Evolutionary conservation across 2,113 vertebrate species (phyloP).

Genomic region (Pollachius pollachius): DNA sequence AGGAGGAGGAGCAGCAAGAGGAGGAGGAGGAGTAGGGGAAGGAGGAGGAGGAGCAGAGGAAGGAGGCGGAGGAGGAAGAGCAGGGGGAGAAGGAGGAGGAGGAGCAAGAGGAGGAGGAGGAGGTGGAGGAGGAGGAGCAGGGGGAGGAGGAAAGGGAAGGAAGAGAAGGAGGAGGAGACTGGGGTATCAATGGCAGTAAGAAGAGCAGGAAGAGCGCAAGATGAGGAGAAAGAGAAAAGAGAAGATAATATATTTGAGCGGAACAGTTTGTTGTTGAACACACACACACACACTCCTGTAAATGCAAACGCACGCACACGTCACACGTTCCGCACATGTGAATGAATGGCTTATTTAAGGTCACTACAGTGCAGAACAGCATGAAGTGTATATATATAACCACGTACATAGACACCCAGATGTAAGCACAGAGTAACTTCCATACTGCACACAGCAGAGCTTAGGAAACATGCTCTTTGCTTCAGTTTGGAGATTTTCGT

Average conservation of each 20-base stretch:
- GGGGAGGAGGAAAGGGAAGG: background rate
- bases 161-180: background rate
- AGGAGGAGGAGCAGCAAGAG: conserved; percentile 50
- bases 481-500: conserved; percentile 44
- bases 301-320: conserved; percentile 28
- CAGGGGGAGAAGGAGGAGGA: conserved; percentile 44
- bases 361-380: conserved; percentile 21
- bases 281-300: conserved; percentile 40
- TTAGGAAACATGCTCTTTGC: conserved; percentile 40
- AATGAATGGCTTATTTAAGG: conserved; percentile 24
- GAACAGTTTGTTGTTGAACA: conserved; percentile 50
- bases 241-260: conserved; percentile 53
- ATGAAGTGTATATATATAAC: background rate
- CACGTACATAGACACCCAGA: background rate
- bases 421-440: background rate
- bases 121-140: conserved; percentile 4
- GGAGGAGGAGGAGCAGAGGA: background rate
- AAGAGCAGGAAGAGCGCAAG: conserved; percentile 59
- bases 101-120: background rate
- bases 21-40: conserved; percentile 64
- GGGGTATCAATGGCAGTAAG: conserved; percentile 64
- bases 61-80: conserved; percentile 49
- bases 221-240: conserved; percentile 68
- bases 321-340: background rate
- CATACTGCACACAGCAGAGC: conserved; percentile 31